Conservation (phyloP, 2,113 vertebrate species). For the Brachionichthys hirsutus region DNA sequence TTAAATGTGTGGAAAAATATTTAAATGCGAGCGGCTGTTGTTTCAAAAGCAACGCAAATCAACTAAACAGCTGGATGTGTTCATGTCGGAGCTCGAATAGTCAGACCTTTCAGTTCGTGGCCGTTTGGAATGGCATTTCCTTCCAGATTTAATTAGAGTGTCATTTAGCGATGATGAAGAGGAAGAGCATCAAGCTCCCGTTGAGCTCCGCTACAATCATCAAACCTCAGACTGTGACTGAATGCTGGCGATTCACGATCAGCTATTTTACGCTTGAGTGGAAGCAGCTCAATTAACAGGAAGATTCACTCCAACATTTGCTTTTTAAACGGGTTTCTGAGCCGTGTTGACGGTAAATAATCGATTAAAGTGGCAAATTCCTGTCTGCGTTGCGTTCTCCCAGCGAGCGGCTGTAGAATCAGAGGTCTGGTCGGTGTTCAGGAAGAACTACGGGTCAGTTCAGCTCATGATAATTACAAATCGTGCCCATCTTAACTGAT, state of each 20-base stretch:
- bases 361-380: no score
- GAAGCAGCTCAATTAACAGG: conserved; percentile 11
- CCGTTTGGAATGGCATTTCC: neutral
- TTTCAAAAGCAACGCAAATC: neutral
- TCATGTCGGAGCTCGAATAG: neutral
- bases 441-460: no score
- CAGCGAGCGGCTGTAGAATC: no score
- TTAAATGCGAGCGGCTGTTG: neutral
- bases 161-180: conserved; percentile 25
- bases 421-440: no score
- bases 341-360: no score
- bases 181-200: neutral
- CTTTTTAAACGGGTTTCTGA: no score
- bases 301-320: no score
- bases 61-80: neutral
- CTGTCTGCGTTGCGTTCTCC: no score
- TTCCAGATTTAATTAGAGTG: conserved; percentile 20
- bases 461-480: no score
- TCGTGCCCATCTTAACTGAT: no score
- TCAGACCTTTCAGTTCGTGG: conserved; percentile 1
- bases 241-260: neutral
- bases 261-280: conserved; percentile 1
- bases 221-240: conserved; percentile 1
- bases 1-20: neutral
- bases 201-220: conserved; percentile 5